Percentiles rank a stretch among this genome's conserved stretches.
Conservation (phyloP, 2,113 vertebrate genomes). For the Pedetes capensis region DNA sequence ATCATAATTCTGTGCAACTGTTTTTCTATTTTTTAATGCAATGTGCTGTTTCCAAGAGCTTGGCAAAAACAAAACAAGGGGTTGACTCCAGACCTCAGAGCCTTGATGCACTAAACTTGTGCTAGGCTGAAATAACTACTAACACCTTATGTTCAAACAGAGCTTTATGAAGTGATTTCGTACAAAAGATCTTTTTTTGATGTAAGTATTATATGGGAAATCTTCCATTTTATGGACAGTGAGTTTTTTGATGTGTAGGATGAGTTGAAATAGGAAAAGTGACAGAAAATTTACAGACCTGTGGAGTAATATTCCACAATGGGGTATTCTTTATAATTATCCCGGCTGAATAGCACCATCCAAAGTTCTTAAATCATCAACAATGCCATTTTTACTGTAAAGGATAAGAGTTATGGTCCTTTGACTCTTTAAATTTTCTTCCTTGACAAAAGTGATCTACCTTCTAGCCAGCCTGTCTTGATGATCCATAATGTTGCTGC, state of each 20-base stretch:
- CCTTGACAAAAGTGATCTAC: conserved; percentile 74
- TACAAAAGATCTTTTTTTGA: conserved; percentile 34
- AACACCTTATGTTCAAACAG: not conserved
- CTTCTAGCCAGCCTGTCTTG: conserved; percentile 62
- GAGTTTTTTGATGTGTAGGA: conserved; percentile 54
- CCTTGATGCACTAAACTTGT: not conserved
- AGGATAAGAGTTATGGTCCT: conserved; percentile 73
- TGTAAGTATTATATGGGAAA: not conserved
- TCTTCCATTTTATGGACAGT: conserved; percentile 49
- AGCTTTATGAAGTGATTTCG: conserved; percentile 26
- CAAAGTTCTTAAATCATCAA: conserved; percentile 76
- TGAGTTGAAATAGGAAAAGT: conserved; percentile 64
- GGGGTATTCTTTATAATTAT: conserved; percentile 68
- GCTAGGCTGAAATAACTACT: not conserved
- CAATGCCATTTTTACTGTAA: conserved; percentile 59
- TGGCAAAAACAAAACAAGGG: not conserved
- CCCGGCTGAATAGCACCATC: conserved; percentile 4
- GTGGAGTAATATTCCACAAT: conserved; percentile 45
- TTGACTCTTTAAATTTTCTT: conserved; percentile 75
- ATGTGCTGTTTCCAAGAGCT: not conserved
- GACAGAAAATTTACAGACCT: conserved; percentile 62
- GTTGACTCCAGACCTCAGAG: not conserved
- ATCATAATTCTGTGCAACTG: not conserved
- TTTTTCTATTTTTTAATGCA: not conserved
- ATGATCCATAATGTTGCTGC: conserved; percentile 49